phyloP scores from a whole-genome alignment of 2,113 vertebrate genomes.

The Osmerus eperlanus region DNA sequence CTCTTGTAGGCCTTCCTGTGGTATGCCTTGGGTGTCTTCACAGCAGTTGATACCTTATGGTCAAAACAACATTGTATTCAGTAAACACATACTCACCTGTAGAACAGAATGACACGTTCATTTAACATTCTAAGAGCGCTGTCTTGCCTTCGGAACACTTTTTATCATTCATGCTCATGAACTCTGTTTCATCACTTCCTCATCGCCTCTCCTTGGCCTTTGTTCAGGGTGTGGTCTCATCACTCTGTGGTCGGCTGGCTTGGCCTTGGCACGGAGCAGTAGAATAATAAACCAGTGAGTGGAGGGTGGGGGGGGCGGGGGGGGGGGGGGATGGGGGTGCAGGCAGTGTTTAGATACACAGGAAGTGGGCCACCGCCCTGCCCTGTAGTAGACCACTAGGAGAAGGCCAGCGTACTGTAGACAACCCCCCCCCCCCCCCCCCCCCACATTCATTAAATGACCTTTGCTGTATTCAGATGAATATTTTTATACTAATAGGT shows the following conservation, averaged over 20 bases:
- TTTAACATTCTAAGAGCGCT: background rate
- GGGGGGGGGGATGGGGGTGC: background rate
- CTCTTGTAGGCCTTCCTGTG: background rate
- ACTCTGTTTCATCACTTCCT: background rate
- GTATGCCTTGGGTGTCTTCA: no score
- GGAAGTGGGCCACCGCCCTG: background rate
- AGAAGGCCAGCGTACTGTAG: no score
- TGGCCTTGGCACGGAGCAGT: background rate
- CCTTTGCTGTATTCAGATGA: no score
- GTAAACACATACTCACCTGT: slow-evolving; percentile 8
- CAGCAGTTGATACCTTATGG: no score
- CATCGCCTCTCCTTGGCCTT: background rate
- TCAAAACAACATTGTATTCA: slow-evolving; percentile 6
- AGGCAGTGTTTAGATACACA: background rate
- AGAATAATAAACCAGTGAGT: slow-evolving; percentile 4
- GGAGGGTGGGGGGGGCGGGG: background rate
- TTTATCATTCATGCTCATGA: background rate
- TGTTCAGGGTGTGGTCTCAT: slow-evolving; percentile 2
- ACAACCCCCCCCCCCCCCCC: no score
- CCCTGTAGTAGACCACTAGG: background rate
- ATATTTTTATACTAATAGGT: no score
- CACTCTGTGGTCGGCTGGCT: background rate
- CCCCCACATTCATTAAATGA: no score
- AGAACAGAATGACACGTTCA: background rate
- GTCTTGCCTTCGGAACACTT: no score